Percentiles rank a stretch among this genome's conserved stretches.
phyloP scores from a whole-genome alignment of 2,797 vertebrate species.

The Hephaestus fuliginosus region DNA sequence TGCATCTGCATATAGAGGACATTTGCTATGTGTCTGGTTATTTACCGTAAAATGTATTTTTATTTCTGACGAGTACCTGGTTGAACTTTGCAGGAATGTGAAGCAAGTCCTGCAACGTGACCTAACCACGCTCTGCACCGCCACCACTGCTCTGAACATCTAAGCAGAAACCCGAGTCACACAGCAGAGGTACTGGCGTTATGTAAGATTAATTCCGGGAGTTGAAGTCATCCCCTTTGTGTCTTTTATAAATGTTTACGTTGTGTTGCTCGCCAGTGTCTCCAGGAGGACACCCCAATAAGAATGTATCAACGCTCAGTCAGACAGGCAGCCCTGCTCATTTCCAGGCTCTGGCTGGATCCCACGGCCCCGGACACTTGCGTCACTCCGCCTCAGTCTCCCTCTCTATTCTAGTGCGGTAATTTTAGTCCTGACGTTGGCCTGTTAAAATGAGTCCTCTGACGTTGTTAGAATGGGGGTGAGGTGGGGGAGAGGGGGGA shows the following conservation, averaged over 20 bases:
- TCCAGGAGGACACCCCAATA: slow-evolving; percentile 46
- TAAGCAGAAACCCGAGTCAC: no score
- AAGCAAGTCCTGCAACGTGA: slow-evolving; percentile 12
- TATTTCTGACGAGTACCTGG: not conserved
- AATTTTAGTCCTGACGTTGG: slow-evolving; percentile 76
- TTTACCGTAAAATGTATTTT: not conserved
- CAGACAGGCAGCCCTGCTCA: slow-evolving; percentile 50
- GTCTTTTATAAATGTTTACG: slow-evolving; percentile 58
- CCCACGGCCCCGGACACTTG: slow-evolving; percentile 43
- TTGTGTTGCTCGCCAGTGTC: slow-evolving; percentile 56
- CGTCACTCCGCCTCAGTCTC: slow-evolving; percentile 43
- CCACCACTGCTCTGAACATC: not conserved
- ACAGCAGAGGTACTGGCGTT: not conserved
- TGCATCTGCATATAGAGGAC: not conserved
- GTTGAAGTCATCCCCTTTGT: slow-evolving; percentile 40
- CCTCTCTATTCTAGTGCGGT: slow-evolving; percentile 36
- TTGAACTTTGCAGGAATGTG: slow-evolving; percentile 11
- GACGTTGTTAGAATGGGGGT: slow-evolving; percentile 50
- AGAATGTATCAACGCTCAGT: slow-evolving; percentile 61
- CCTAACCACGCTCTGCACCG: not conserved
- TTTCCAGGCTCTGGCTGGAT: slow-evolving; percentile 56
- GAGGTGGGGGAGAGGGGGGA: slow-evolving; percentile 15
- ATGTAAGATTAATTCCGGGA: slow-evolving; percentile 24
- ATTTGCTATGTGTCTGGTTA: not conserved
- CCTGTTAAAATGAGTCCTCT: slow-evolving; percentile 62